Conservation (phyloP, 2,797 vertebrate genomes). For the Triplophysa yarkandensis region DNA sequence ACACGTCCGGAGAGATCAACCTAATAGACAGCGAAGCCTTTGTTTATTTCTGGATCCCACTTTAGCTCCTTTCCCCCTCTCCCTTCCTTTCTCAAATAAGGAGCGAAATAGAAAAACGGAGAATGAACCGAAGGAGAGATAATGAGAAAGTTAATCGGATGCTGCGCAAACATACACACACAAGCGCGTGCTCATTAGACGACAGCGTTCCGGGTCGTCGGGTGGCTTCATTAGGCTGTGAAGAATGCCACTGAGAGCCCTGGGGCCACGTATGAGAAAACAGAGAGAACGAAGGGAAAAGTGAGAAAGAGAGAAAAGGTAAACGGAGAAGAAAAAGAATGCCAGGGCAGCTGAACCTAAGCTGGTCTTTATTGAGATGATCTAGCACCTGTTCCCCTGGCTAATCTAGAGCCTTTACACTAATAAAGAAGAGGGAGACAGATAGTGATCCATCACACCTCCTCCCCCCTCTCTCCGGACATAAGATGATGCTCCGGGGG, state of each 20-base stretch:
- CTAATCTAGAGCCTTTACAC: slow-evolving; percentile 59
- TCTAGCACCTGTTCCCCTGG: slow-evolving; percentile 52
- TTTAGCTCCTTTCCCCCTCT: background rate
- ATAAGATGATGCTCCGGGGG: slow-evolving; percentile 15
- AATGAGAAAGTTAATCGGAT: slow-evolving; percentile 56
- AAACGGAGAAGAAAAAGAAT: slow-evolving; percentile 45
- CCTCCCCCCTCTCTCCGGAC: slow-evolving; percentile 25
- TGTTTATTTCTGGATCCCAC: slow-evolving; percentile 42
- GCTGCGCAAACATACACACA: slow-evolving; percentile 23
- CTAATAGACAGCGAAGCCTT: slow-evolving; percentile 20
- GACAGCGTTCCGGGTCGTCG: slow-evolving; percentile 50
- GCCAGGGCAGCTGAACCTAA: slow-evolving; percentile 53
- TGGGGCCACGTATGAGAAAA: slow-evolving; percentile 4
- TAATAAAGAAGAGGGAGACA: slow-evolving; percentile 69
- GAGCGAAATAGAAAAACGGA: slow-evolving; percentile 36
- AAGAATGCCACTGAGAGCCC: slow-evolving; percentile 44
- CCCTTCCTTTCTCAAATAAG: slow-evolving; percentile 18
- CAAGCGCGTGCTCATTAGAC: slow-evolving; percentile 53
- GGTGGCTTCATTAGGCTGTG: slow-evolving; percentile 58
- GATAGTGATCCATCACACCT: slow-evolving; percentile 54
- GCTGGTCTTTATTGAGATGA: slow-evolving; percentile 71
- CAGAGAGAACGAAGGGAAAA: background rate
- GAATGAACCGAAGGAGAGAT: slow-evolving; percentile 49
- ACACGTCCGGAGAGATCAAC: slow-evolving; percentile 11
- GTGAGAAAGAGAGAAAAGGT: background rate